Evolutionary conservation across 2,888 invertebrate species (phyloP).

Genomic region (Spodoptera picta): DNA sequence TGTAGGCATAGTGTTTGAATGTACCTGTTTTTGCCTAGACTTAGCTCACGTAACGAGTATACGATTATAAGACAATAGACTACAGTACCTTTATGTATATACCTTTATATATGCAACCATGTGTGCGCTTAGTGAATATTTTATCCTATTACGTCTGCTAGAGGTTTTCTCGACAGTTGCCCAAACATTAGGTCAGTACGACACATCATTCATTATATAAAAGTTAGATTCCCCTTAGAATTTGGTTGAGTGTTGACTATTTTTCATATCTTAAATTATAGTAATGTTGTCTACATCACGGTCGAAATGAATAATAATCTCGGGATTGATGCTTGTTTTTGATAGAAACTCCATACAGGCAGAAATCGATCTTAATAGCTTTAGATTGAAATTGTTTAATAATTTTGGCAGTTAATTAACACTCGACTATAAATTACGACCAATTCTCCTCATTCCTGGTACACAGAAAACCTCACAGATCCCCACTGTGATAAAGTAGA

Average conservation of each 20-base stretch:
- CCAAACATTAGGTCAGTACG: neutral
- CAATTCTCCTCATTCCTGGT: conserved; percentile 4
- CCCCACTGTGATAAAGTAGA: conserved; percentile 79
- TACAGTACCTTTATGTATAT: conserved; percentile 3
- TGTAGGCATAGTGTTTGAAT: too few species aligned
- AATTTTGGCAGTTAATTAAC: neutral
- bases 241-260: conserved; percentile 21
- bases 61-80: conserved; percentile 15
- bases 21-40: neutral
- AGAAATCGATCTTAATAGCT: too few species aligned
- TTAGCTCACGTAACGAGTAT: conserved; percentile 41
- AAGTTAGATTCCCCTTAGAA: too few species aligned
- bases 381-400: too few species aligned
- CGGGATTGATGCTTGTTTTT: too few species aligned
- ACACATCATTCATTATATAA: too few species aligned
- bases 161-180: conserved; percentile 59
- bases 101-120: conserved; percentile 46
- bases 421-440: conserved; percentile 7
- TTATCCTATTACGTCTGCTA: conserved; percentile 60
- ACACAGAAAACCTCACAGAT: conserved; percentile 76
- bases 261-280: too few species aligned
- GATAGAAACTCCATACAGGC: too few species aligned
- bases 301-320: too few species aligned
- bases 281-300: too few species aligned
- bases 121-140: conserved; percentile 53